Percentiles rank a stretch among this genome's conserved stretches.
These are phyloP conservation scores for Tupaia chinensis DNA, from an alignment of 2,113 vertebrate species.

Conservation along the genomic window DNA sequence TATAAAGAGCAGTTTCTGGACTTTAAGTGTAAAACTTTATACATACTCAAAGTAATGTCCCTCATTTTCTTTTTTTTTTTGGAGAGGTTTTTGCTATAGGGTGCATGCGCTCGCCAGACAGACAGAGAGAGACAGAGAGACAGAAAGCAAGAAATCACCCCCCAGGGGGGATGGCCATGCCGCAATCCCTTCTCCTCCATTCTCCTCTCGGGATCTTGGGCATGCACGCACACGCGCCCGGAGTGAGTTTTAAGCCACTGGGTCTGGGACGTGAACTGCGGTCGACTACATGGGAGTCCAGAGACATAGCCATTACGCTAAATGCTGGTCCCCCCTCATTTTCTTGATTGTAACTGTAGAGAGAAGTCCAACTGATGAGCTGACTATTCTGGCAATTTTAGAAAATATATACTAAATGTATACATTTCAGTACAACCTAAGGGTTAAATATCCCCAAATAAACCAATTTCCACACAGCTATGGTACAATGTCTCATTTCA, in stretches of 20 bases:
- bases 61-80: not conserved
- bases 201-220: too few species aligned
- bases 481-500: not conserved
- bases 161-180: too few species aligned
- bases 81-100: too few species aligned
- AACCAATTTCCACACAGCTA: not conserved
- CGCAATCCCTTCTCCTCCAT: too few species aligned
- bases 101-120: too few species aligned
- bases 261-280: too few species aligned
- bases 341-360: not conserved
- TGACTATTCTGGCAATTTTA: not conserved
- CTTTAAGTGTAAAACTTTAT: not conserved
- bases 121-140: too few species aligned
- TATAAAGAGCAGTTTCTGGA: not conserved
- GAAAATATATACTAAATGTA: not conserved
- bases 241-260: too few species aligned
- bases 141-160: too few species aligned
- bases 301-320: too few species aligned
- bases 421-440: not conserved
- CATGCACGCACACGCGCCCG: too few species aligned
- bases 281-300: too few species aligned
- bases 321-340: not conserved
- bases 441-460: not conserved
- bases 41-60: conserved; percentile 6
- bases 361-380: not conserved